These are phyloP conservation scores for Chalcosyrphus nemorum DNA, from an alignment of 2,888 invertebrate species.

Conservation along the genomic window DNA sequence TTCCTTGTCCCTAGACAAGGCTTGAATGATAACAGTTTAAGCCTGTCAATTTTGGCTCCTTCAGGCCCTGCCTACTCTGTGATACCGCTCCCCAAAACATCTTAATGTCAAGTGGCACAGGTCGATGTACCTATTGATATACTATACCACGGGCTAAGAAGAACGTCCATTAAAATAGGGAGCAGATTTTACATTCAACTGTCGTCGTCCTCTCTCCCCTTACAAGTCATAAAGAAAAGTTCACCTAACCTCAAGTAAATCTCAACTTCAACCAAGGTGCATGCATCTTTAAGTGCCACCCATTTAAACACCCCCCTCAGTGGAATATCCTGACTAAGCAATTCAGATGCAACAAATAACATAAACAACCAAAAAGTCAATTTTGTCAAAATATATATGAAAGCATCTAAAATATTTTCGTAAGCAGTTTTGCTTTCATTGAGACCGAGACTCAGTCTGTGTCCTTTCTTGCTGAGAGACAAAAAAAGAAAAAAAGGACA, in stretches of 20 bases:
- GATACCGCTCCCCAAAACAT: no score
- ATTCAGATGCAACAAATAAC: slow-evolving; percentile 52
- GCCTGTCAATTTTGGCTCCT: no score
- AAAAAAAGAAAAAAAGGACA: neutral
- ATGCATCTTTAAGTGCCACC: neutral
- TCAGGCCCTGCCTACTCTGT: no score
- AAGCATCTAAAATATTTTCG: slow-evolving; percentile 48
- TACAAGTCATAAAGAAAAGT: neutral
- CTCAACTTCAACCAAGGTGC: neutral
- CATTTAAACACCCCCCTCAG: neutral
- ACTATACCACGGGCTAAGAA: no score
- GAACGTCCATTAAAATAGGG: no score
- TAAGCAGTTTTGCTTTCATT: slow-evolving; percentile 58
- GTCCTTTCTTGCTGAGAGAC: slow-evolving; percentile 6
- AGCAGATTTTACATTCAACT: no score
- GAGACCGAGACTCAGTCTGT: slow-evolving; percentile 24
- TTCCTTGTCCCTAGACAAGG: no score
- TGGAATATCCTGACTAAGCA: neutral
- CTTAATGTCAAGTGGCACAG: no score
- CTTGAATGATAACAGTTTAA: no score
- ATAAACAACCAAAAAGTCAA: slow-evolving; percentile 61
- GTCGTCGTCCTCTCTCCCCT: no score
- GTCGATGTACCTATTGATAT: no score
- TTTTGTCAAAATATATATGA: slow-evolving; percentile 47
- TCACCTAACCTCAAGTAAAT: neutral